Percentiles rank a stretch among this genome's conserved stretches.
These are phyloP conservation scores for Unio delphinus DNA, from an alignment of 2,888 invertebrate species.

Conservation along the genomic window DNA sequence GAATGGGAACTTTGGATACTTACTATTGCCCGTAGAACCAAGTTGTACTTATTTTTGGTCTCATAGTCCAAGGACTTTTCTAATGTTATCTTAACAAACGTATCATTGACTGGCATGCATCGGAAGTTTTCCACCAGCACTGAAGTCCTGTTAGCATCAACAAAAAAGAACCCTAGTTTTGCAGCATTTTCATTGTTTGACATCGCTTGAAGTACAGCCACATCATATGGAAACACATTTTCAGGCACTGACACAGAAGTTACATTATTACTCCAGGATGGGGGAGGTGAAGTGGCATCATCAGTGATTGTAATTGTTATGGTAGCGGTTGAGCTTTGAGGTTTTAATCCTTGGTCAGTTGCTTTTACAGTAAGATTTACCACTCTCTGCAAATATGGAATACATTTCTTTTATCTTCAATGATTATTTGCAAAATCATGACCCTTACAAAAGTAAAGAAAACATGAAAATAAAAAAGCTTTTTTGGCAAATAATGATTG, in stretches of 20 bases:
- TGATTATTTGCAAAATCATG: not conserved
- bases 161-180: slow-evolving; percentile 1
- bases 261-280: slow-evolving; percentile 66
- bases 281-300: slow-evolving; percentile 18
- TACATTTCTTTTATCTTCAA: not conserved
- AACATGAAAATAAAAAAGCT: no score
- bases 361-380: slow-evolving; percentile 89
- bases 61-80: slow-evolving; percentile 26
- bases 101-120: no score
- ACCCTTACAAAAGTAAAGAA: no score
- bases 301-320: slow-evolving; percentile 91
- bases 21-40: slow-evolving; percentile 30
- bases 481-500: no score
- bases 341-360: slow-evolving; percentile 95
- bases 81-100: no score
- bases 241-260: slow-evolving; percentile 5
- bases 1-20: slow-evolving; percentile 3
- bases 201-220: no score
- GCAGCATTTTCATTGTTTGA: not conserved
- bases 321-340: slow-evolving; percentile 91
- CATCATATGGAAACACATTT: no score
- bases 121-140: not conserved
- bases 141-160: not conserved
- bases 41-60: slow-evolving; percentile 13
- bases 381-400: slow-evolving; percentile 9